These are phyloP conservation scores for Drosophila sproati DNA, from an alignment of 1,140 invertebrate species.

Conservation along the genomic window DNA sequence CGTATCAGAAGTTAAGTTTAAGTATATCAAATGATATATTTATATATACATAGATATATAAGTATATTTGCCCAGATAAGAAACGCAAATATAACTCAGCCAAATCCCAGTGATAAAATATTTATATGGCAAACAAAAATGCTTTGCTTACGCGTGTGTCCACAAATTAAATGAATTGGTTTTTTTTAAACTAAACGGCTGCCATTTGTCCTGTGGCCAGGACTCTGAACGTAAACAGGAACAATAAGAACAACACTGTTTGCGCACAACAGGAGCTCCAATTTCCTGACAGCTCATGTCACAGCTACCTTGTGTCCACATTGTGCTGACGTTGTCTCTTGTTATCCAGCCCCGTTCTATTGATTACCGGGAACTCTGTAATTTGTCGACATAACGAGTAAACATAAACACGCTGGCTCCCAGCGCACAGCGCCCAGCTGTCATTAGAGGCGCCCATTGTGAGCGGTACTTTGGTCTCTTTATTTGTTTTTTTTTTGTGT, in stretches of 20 bases:
- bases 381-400: constrained; percentile 48
- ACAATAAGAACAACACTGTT: constrained; percentile 1
- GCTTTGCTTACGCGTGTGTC: background rate
- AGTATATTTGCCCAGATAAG: constrained; percentile 35
- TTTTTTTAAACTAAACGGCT: constrained; percentile 18
- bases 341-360: constrained; percentile 27
- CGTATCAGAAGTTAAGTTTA: background rate
- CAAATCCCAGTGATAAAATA: constrained; percentile 35
- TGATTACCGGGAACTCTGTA: constrained; percentile 43
- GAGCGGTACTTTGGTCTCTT: constrained; percentile 36
- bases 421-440: constrained; percentile 25
- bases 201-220: constrained; percentile 30
- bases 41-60: constrained; percentile 4
- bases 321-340: background rate
- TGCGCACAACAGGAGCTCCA: constrained; percentile 18
- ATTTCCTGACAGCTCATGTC: constrained; percentile 31
- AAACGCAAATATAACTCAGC: constrained; percentile 10
- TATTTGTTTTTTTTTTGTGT: constrained; percentile 16
- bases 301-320: constrained; percentile 10
- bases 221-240: background rate
- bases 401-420: constrained; percentile 33
- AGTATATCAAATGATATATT: background rate
- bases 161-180: constrained; percentile 3
- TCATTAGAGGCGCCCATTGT: constrained; percentile 58
- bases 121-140: constrained; percentile 34